Conservation (phyloP, 1,140 invertebrate species). For the Euwallacea similis region DNA sequence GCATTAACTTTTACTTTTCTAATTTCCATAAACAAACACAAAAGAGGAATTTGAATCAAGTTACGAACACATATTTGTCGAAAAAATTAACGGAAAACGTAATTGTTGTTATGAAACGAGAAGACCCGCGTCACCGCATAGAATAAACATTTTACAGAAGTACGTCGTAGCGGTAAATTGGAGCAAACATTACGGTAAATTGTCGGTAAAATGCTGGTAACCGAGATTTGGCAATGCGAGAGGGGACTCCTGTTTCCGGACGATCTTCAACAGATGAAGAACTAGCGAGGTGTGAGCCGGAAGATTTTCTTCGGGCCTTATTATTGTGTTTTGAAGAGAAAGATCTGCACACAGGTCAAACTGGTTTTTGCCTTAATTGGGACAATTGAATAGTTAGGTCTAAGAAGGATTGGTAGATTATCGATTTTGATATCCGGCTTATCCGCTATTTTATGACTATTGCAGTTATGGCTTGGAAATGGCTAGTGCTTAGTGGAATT, state of each 20-base stretch:
- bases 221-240: slow-evolving; percentile 28
- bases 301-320: slow-evolving; percentile 42
- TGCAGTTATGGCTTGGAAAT: too few relatives aligned
- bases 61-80: slow-evolving; percentile 6
- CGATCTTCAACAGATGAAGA: slow-evolving; percentile 39
- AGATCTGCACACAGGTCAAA: slow-evolving; percentile 32
- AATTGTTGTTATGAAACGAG: slow-evolving; percentile 16
- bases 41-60: slow-evolving; percentile 1
- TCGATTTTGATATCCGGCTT: not conserved
- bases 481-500: too few relatives aligned
- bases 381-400: slow-evolving; percentile 33
- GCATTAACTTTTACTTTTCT: slow-evolving; percentile 23
- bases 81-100: slow-evolving; percentile 15
- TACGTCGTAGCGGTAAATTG: slow-evolving; percentile 35
- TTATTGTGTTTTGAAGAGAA: slow-evolving; percentile 38
- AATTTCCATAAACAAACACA: slow-evolving; percentile 23
- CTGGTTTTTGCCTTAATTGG: slow-evolving; percentile 35
- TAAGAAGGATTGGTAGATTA: not conserved
- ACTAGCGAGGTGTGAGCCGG: slow-evolving; percentile 42
- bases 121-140: slow-evolving; percentile 9
- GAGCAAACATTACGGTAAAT: slow-evolving; percentile 37
- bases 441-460: too few relatives aligned
- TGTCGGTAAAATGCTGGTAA: slow-evolving; percentile 30
- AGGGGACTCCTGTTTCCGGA: slow-evolving; percentile 23
- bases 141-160: slow-evolving; percentile 34